Evolutionary conservation across 2,888 invertebrate genomes (phyloP).

Genomic region (Lissonota sp.): DNA sequence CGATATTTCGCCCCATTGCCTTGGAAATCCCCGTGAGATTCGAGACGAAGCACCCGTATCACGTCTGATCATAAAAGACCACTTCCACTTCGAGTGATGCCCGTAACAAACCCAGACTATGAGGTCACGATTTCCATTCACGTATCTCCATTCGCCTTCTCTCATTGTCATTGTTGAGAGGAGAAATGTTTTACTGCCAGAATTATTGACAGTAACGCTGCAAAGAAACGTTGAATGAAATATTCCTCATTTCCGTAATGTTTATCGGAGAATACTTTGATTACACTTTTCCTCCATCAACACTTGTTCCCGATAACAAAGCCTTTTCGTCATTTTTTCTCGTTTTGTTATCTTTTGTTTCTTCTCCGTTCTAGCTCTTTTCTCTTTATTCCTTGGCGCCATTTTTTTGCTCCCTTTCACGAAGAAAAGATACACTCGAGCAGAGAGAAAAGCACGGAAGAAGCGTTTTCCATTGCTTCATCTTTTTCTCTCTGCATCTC

Average conservation of each 20-base stretch:
- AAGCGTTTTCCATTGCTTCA: constrained; percentile 3
- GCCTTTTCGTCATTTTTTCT: background rate
- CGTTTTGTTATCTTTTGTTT: background rate
- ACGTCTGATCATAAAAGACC: constrained; percentile 42
- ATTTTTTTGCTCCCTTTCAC: constrained; percentile 6
- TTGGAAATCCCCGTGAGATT: constrained; percentile 36
- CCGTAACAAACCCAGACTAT: background rate
- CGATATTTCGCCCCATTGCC: constrained; percentile 45
- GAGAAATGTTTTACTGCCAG: no score
- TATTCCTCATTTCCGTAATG: background rate
- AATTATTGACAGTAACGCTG: no score
- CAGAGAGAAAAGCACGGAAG: no score
- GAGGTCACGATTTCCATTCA: background rate
- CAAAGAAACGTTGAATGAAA: no score
- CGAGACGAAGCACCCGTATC: constrained; percentile 5
- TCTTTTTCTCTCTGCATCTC: constrained; percentile 17
- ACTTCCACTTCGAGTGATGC: constrained; percentile 24
- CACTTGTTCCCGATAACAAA: constrained; percentile 4
- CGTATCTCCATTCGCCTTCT: background rate
- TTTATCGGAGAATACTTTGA: background rate
- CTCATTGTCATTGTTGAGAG: background rate
- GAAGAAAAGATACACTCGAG: no score
- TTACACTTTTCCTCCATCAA: background rate
- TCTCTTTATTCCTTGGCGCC: constrained; percentile 2
- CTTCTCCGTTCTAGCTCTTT: background rate